phyloP scores from a whole-genome alignment of 2,888 invertebrate genomes.

The Amorpha juglandis region DNA sequence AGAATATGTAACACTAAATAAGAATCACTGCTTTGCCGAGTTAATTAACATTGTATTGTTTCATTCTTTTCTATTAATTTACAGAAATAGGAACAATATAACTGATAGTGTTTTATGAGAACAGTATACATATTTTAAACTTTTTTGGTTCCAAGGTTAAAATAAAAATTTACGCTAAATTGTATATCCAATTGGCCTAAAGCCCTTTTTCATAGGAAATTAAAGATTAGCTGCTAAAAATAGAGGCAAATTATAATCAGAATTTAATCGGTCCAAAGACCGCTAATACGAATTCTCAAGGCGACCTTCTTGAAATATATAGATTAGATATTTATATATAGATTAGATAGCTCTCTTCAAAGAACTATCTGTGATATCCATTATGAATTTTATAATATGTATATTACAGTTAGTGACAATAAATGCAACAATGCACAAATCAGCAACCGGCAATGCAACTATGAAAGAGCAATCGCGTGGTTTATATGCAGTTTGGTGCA shows the following conservation, averaged over 20 bases:
- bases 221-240: no score
- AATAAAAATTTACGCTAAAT: no score
- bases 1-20: slow-evolving; percentile 15
- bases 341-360: neutral
- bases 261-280: no score
- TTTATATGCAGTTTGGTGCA: slow-evolving; percentile 35
- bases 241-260: no score
- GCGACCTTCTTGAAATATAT: neutral
- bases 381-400: slow-evolving; percentile 7
- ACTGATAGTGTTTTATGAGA: neutral
- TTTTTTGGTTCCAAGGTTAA: no score
- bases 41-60: slow-evolving; percentile 3
- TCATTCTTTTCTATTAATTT: neutral
- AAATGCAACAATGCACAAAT: slow-evolving; percentile 25
- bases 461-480: slow-evolving; percentile 33
- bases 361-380: neutral
- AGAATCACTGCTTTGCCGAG: slow-evolving; percentile 1
- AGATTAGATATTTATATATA: neutral
- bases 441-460: slow-evolving; percentile 31
- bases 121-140: no score
- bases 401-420: slow-evolving; percentile 21
- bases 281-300: neutral
- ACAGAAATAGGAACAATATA: no score
- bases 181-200: no score
- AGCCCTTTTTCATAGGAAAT: no score